Conservation (phyloP, 2,113 vertebrate genomes). For the Dermatemys mawii region DNA sequence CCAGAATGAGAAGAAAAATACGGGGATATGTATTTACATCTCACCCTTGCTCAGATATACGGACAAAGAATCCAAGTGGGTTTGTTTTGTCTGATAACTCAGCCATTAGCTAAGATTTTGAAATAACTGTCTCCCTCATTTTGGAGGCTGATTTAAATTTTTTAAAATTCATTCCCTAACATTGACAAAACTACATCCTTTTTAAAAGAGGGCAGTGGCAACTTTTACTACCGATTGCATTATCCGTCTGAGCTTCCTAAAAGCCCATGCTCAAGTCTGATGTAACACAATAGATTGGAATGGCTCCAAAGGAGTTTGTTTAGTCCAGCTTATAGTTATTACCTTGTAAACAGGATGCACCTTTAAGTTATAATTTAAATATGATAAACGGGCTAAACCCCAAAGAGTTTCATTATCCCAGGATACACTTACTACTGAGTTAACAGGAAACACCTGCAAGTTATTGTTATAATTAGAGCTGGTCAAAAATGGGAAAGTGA, state of each 20-base stretch:
- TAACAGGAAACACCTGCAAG: conserved; percentile 74
- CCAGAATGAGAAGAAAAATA: fast-evolving
- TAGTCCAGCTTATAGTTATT: conserved; percentile 64
- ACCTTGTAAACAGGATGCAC: conserved; percentile 75
- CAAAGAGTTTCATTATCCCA: conserved; percentile 54
- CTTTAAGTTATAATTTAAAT: conserved; percentile 76
- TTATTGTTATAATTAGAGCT: conserved; percentile 68
- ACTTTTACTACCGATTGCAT: neutral
- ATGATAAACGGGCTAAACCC: conserved; percentile 64
- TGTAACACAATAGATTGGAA: conserved; percentile 59
- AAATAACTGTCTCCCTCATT: neutral
- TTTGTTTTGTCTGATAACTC: neutral
- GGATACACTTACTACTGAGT: conserved; percentile 63
- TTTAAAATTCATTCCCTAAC: conserved; percentile 1
- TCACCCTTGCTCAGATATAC: neutral
- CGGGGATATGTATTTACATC: fast-evolving
- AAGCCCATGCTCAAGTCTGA: neutral
- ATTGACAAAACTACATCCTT: neutral
- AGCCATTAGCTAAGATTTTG: neutral
- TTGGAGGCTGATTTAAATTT: neutral
- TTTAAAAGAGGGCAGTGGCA: neutral
- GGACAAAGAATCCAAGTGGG: neutral
- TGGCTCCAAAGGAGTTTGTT: conserved; percentile 68
- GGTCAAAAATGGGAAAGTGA: conserved; percentile 51
- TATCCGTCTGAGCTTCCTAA: conserved; percentile 22